A percentile compares a stretch with the other conserved stretches of the same genome.
phyloP scores from a whole-genome alignment of 2,888 invertebrate genomes.

The Nephrocerus scutellatus region DNA sequence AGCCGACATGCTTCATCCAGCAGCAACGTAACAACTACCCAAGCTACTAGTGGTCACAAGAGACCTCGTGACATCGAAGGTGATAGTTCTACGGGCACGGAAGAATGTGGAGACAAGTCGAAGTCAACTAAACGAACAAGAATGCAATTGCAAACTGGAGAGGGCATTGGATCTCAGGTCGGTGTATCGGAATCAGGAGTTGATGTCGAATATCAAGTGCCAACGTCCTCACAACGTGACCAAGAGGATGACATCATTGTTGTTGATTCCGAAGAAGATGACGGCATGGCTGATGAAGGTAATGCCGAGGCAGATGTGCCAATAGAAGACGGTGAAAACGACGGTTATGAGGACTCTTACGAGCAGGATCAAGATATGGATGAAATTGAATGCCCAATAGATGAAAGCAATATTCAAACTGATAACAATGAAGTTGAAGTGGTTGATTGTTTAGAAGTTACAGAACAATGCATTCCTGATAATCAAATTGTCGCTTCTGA shows the following conservation, averaged over 20 bases:
- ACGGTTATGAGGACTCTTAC: conserved; percentile 53
- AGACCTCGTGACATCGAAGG: conserved; percentile 55
- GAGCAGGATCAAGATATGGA: conserved; percentile 52
- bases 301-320: conserved; percentile 52
- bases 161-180: conserved; percentile 34
- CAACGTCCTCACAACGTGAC: conserved; percentile 79
- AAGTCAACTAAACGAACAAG: conserved; percentile 39
- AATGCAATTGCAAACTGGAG: conserved; percentile 33
- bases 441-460: conserved; percentile 59
- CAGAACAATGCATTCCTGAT: conserved; percentile 52
- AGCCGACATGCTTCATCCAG: conserved; percentile 53
- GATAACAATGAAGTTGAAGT: conserved; percentile 60
- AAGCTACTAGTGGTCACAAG: conserved; percentile 52
- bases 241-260: conserved; percentile 78
- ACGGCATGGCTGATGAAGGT: conserved; percentile 52
- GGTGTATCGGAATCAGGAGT: conserved; percentile 56
- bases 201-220: conserved; percentile 73
- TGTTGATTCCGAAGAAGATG: conserved; percentile 74
- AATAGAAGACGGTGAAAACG: conserved; percentile 51
- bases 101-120: conserved; percentile 45
- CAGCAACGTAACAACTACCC: conserved; percentile 62
- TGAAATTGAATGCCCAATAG: conserved; percentile 50
- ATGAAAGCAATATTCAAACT: conserved; percentile 52
- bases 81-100: conserved; percentile 49
- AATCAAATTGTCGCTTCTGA: conserved; percentile 49